A percentile compares a stretch with the other conserved stretches of the same genome.
Evolutionary conservation across 2,888 invertebrate genomes (phyloP).

Genomic region (Sarcophaga rosellei): DNA sequence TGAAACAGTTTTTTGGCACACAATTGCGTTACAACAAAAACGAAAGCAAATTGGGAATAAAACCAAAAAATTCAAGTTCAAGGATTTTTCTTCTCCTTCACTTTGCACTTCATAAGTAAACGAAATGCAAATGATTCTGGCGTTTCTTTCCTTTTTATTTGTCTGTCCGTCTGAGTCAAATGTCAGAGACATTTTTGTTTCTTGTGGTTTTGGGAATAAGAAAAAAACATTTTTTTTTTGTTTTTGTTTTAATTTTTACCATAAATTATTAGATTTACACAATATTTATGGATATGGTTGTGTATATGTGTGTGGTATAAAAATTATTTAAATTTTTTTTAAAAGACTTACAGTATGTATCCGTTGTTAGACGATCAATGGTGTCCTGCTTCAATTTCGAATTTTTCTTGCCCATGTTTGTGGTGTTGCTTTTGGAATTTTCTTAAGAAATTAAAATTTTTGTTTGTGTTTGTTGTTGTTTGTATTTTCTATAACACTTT

Average conservation of each 20-base stretch:
- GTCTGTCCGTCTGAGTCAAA: too few relatives aligned
- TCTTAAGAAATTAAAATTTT: not conserved
- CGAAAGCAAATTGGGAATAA: not conserved
- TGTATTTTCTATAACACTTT: not conserved
- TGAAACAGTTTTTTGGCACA: slow-evolving; percentile 49
- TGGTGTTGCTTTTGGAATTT: slow-evolving; percentile 4
- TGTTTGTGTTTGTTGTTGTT: not conserved
- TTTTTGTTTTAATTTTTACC: not conserved
- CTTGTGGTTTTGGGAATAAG: not conserved
- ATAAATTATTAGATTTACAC: not conserved
- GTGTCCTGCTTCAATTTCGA: slow-evolving; percentile 98
- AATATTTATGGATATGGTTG: not conserved
- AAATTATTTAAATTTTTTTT: slow-evolving; percentile 4
- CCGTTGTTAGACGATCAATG: slow-evolving; percentile 94
- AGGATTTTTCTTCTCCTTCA: slow-evolving; percentile 25
- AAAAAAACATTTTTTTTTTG: not conserved
- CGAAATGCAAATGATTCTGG: slow-evolving; percentile 39
- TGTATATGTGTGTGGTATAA: not conserved
- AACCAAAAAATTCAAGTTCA: slow-evolving; percentile 50
- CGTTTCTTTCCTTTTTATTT: not conserved
- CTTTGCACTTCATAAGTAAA: not conserved
- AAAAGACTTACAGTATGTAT: slow-evolving; percentile 94
- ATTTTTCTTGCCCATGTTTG: slow-evolving; percentile 96
- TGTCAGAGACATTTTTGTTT: not conserved
- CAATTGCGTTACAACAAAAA: not conserved